Evolutionary conservation across 2,888 invertebrate genomes (phyloP).

Genomic region (Steinernema hermaphroditum): DNA sequence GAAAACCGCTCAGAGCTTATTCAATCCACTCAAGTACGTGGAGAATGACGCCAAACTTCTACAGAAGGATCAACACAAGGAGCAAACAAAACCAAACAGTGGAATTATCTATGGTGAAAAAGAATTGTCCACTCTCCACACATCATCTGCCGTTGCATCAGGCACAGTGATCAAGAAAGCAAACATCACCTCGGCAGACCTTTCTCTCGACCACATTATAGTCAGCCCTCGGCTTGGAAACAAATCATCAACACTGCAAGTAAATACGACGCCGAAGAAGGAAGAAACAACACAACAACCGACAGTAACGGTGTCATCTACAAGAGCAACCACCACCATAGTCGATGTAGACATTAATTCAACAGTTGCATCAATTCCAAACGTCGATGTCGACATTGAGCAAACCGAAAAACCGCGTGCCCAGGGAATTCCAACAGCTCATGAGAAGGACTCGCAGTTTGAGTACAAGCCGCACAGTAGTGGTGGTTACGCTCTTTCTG

Average conservation of each 20-base stretch:
- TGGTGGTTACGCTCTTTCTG: constrained; percentile 43
- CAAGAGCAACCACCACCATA: neutral
- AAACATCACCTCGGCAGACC: neutral
- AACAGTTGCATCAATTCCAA: neutral
- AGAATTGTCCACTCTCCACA: neutral
- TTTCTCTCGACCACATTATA: neutral
- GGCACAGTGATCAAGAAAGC: neutral
- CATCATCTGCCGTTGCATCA: neutral
- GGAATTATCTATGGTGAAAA: constrained; percentile 23
- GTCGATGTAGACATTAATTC: neutral
- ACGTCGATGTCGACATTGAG: neutral
- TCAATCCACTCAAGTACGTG: constrained; percentile 41
- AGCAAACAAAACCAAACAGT: neutral
- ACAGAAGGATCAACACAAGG: neutral
- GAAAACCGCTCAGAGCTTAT: constrained; percentile 1
- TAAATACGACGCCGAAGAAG: neutral
- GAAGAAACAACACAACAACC: neutral
- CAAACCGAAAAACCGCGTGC: neutral
- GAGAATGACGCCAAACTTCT: constrained; percentile 32
- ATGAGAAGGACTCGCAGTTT: constrained; percentile 23
- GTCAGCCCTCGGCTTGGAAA: neutral
- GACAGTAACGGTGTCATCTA: neutral
- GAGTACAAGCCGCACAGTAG: constrained; percentile 39
- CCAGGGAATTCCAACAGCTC: neutral
- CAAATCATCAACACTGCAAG: too few relatives aligned